Evolutionary conservation across 2,113 vertebrate genomes (phyloP).

Genomic region (Dendrocopos noguchii): DNA sequence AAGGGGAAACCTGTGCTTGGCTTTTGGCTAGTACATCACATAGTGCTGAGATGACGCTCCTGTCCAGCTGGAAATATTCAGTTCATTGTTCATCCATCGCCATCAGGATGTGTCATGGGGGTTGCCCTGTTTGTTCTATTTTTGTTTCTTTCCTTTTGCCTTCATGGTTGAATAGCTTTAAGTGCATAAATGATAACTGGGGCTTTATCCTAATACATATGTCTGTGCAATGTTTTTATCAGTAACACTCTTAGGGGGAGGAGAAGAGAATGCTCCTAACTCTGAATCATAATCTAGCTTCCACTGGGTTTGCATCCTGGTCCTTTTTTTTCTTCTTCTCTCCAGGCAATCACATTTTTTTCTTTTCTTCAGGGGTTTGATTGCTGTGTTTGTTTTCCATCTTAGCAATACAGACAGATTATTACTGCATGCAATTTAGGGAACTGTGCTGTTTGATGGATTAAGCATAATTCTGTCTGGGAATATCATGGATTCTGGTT

Average conservation of each 20-base stretch:
- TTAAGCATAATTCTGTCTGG: neutral
- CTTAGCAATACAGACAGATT: neutral
- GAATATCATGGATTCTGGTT: neutral
- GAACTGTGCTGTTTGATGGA: neutral
- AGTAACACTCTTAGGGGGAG: neutral
- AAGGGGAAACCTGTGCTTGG: slow-evolving; percentile 49
- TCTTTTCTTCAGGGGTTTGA: slow-evolving; percentile 10
- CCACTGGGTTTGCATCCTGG: neutral
- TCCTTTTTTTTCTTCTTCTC: neutral
- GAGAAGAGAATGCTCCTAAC: slow-evolving; percentile 23
- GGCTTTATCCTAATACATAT: slow-evolving; percentile 28
- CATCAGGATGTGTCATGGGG: slow-evolving; percentile 31
- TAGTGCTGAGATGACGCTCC: slow-evolving; percentile 14
- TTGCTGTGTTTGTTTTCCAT: neutral
- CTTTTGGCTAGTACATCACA: slow-evolving; percentile 44
- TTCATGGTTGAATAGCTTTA: slow-evolving; percentile 42
- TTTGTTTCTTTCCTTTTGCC: slow-evolving; percentile 42
- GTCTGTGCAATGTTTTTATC: slow-evolving; percentile 44
- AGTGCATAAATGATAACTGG: slow-evolving; percentile 58
- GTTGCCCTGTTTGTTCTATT: slow-evolving; percentile 51
- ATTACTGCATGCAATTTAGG: neutral
- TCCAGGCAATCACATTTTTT: neutral
- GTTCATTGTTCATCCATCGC: slow-evolving; percentile 38
- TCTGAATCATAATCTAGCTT: slow-evolving; percentile 35
- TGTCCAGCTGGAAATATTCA: slow-evolving; percentile 69